Conservation (phyloP, 2,888 invertebrate genomes). For the Auanema freiburgensis region DNA sequence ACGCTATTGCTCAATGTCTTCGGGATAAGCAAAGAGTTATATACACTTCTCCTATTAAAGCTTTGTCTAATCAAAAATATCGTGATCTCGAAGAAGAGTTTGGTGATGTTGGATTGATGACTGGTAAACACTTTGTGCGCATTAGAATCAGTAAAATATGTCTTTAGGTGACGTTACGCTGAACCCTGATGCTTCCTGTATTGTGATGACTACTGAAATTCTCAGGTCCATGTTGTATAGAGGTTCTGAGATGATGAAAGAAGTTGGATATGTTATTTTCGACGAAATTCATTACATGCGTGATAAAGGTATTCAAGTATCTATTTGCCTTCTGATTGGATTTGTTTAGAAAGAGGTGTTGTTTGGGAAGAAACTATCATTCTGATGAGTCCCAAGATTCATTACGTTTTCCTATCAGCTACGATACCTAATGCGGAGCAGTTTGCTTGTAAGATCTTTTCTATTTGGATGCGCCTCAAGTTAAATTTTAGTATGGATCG, state of each 20-base stretch:
- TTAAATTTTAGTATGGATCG: conserved; percentile 58
- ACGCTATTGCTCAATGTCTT: conserved; percentile 91
- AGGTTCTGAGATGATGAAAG: conserved; percentile 96
- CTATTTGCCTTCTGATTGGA: background rate
- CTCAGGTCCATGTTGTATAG: conserved; percentile 95
- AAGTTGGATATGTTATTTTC: conserved; percentile 99
- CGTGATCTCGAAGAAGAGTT: conserved; percentile 84
- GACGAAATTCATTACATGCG: conserved; percentile 99
- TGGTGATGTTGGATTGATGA: conserved; percentile 92
- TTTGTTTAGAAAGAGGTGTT: conserved; percentile 94
- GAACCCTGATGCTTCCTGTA: conserved; percentile 93
- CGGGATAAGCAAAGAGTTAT: conserved; percentile 94
- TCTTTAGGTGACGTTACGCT: conserved; percentile 86
- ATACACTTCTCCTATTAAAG: conserved; percentile 99
- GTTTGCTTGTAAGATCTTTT: conserved; percentile 68
- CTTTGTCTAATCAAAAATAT: conserved; percentile 97
- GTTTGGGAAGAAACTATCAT: conserved; percentile 99
- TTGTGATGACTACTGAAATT: conserved; percentile 99
- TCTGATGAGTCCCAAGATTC: conserved; percentile 91
- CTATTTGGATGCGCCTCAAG: background rate
- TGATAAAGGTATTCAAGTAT: conserved; percentile 74
- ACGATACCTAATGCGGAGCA: conserved; percentile 98
- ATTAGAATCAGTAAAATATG: background rate
- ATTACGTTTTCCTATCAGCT: conserved; percentile 96
- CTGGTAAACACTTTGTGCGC: conserved; percentile 68